Conservation (phyloP, 2,797 vertebrate species). For the Hoplostethus atlanticus region DNA sequence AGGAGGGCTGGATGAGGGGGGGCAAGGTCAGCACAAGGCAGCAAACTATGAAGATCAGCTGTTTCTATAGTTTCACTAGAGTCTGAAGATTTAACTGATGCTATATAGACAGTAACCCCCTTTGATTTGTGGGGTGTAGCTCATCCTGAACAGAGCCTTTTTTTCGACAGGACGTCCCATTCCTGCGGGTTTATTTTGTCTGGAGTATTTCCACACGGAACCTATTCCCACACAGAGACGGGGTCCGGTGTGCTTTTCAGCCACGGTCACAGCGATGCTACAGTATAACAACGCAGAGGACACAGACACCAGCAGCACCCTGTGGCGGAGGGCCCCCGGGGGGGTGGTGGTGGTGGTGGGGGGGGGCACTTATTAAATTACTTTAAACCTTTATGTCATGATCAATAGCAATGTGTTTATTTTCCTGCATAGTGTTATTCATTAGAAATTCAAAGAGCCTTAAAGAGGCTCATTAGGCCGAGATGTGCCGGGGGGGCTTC, state of each 20-base stretch:
- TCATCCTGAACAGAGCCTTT: not conserved
- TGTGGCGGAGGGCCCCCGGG: constrained; percentile 66
- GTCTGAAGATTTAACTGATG: not conserved
- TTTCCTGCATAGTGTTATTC: constrained; percentile 81
- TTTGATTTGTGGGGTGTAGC: not conserved
- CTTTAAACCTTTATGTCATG: constrained; percentile 79
- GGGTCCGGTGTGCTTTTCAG: constrained; percentile 47
- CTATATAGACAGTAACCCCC: not conserved
- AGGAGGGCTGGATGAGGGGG: not conserved
- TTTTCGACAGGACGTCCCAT: not conserved
- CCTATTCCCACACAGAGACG: constrained; percentile 15
- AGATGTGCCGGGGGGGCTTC: constrained; percentile 74
- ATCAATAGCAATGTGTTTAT: constrained; percentile 88
- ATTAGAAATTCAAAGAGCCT: constrained; percentile 83
- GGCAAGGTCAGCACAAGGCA: constrained; percentile 20
- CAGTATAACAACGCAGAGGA: constrained; percentile 48
- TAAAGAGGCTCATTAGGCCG: constrained; percentile 80
- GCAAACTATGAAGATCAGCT: not conserved
- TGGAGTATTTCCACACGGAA: not conserved
- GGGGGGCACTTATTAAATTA: constrained; percentile 80
- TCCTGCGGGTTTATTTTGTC: constrained; percentile 15
- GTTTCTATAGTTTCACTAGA: not conserved
- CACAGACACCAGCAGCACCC: constrained; percentile 42
- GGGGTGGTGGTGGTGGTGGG: constrained; percentile 5
- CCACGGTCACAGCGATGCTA: constrained; percentile 37